Evolutionary conservation across 2,113 vertebrate genomes (phyloP).

Genomic region (Sylvicapra grimmia): DNA sequence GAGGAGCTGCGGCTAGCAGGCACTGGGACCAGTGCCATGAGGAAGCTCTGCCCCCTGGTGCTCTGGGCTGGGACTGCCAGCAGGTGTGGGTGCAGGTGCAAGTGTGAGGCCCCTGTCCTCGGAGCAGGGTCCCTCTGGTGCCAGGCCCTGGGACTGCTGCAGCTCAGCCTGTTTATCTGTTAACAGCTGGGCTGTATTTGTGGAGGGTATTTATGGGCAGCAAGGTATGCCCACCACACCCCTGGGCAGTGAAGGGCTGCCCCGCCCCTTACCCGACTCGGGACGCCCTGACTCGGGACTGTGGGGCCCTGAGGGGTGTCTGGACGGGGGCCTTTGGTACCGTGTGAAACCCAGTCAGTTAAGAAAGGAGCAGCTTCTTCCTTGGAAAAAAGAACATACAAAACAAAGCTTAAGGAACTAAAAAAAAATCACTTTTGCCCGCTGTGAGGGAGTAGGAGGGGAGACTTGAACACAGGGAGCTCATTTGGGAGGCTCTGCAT

Average conservation of each 20-base stretch:
- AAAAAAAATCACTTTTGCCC: not conserved
- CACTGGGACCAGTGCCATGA: not conserved
- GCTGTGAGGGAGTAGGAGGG: not conserved
- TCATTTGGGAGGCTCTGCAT: not conserved
- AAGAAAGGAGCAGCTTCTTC: not conserved
- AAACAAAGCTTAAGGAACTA: not conserved
- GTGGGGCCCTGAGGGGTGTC: not conserved
- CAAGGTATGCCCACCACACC: not conserved
- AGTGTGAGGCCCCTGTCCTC: not conserved
- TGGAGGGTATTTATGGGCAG: constrained; percentile 61
- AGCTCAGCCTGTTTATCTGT: not conserved
- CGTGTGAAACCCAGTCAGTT: not conserved
- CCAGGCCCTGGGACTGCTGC: not conserved
- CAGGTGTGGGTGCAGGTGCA: not conserved
- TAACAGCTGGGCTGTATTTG: constrained; percentile 44
- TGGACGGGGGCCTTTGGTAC: rapidly evolving
- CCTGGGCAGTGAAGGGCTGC: not conserved
- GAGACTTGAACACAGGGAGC: not conserved
- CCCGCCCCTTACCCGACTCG: rapidly evolving
- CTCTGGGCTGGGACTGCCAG: not conserved
- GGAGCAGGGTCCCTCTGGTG: not conserved
- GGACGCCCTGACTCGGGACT: not conserved
- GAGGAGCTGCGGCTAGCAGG: not conserved
- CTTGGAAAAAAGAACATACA: not conserved
- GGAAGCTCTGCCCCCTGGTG: rapidly evolving